Conservation (phyloP, 2,888 invertebrate species). For the Sminthurinus aureus region DNA sequence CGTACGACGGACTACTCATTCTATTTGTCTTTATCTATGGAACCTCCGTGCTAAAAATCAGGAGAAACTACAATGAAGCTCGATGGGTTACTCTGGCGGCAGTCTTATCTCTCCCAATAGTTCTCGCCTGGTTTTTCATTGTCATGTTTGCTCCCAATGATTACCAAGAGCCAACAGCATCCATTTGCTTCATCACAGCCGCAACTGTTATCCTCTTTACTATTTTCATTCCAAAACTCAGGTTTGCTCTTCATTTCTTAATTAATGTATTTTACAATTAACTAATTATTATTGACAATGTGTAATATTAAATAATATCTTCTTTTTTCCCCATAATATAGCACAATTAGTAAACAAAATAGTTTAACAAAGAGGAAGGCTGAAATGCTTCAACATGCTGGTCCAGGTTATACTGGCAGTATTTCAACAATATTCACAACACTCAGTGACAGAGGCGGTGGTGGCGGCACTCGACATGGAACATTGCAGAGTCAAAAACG, state of each 20-base stretch:
- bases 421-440: constrained; percentile 61
- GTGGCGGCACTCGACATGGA: constrained; percentile 41
- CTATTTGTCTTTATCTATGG: constrained; percentile 61
- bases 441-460: constrained; percentile 60
- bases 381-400: constrained; percentile 59
- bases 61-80: constrained; percentile 62
- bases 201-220: constrained; percentile 61
- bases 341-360: constrained; percentile 61
- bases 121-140: constrained; percentile 60
- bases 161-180: constrained; percentile 61
- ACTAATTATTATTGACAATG: too few species aligned
- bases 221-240: constrained; percentile 62
- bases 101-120: constrained; percentile 60
- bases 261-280: too few species aligned
- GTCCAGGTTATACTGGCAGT: constrained; percentile 59
- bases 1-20: constrained; percentile 61
- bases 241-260: too few species aligned
- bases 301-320: too few species aligned
- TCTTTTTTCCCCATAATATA: constrained; percentile 7
- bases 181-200: constrained; percentile 60
- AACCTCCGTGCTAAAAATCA: constrained; percentile 61
- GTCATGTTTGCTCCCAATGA: constrained; percentile 57
- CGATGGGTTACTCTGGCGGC: constrained; percentile 61
- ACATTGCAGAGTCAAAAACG: constrained; percentile 59
- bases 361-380: constrained; percentile 59